Percentiles rank a stretch among this genome's conserved stretches.
Conservation (phyloP, 2,888 invertebrate genomes). For the Drymonia ruficornis region DNA sequence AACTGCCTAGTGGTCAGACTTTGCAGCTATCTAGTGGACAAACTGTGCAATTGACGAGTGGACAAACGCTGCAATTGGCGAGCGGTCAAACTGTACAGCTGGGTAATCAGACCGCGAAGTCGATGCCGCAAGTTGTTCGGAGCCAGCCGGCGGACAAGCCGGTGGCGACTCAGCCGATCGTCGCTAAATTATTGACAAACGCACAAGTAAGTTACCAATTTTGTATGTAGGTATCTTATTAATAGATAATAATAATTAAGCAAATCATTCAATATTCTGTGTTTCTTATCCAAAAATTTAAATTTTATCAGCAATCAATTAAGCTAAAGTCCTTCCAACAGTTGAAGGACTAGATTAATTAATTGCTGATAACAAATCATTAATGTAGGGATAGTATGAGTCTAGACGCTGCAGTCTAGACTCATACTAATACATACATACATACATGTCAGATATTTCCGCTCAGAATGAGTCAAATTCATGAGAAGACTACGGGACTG, state of each 20-base stretch:
- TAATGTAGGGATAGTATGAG: no score
- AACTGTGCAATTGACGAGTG: constrained; percentile 65
- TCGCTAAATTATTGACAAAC: constrained; percentile 90
- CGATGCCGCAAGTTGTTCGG: constrained; percentile 68
- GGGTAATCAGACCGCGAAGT: constrained; percentile 64
- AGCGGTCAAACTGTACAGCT: constrained; percentile 70
- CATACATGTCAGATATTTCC: no score
- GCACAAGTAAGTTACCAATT: constrained; percentile 80
- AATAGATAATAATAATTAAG: not conserved
- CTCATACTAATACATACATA: no score
- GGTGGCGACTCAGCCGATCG: constrained; percentile 80
- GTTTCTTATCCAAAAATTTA: no score
- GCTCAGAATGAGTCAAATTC: no score
- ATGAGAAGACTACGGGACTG: no score
- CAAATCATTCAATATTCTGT: no score
- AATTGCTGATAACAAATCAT: no score
- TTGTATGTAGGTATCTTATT: not conserved
- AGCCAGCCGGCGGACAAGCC: constrained; percentile 66
- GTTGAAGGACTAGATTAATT: no score
- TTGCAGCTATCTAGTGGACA: constrained; percentile 68
- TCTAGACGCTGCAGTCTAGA: no score
- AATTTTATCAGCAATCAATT: no score
- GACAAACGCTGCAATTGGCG: constrained; percentile 66
- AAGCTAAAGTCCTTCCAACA: no score
- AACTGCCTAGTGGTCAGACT: constrained; percentile 80